A percentile compares a stretch with the other conserved stretches of the same genome.
Conservation (phyloP, 1,140 invertebrate species). For the Phthorimaea operculella region DNA sequence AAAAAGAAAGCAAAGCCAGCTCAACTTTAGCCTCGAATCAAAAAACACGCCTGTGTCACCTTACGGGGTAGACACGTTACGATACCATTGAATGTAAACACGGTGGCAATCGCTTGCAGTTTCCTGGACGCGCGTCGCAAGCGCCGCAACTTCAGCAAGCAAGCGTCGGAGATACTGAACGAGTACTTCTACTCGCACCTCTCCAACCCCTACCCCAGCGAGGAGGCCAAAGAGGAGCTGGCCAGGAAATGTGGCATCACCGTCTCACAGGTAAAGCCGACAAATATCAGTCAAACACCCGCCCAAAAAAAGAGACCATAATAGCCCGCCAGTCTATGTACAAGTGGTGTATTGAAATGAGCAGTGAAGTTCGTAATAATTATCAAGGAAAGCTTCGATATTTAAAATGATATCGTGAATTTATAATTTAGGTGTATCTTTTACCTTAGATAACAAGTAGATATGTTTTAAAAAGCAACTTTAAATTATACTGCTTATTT, state of each 20-base stretch:
- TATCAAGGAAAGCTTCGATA: too few species aligned
- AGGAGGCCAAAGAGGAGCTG: constrained; percentile 99
- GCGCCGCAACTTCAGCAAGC: constrained; percentile 99
- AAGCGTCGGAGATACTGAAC: constrained; percentile 99
- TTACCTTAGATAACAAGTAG: too few species aligned
- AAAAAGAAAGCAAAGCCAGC: constrained; percentile 15
- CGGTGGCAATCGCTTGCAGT: constrained; percentile 64
- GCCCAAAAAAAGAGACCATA: too few species aligned
- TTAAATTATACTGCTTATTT: too few species aligned
- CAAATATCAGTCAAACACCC: too few species aligned
- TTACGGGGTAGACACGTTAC: background rate
- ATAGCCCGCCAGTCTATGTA: too few species aligned
- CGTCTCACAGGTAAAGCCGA: constrained; percentile 70
- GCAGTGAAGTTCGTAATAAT: too few species aligned
- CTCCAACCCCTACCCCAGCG: constrained; percentile 99
- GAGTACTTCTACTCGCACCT: constrained; percentile 99
- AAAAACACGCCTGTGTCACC: constrained; percentile 5
- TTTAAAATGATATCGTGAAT: too few species aligned
- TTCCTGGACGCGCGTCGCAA: constrained; percentile 99
- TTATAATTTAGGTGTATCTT: too few species aligned
- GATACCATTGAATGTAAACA: too few species aligned
- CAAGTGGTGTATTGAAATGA: too few species aligned
- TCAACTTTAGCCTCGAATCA: constrained; percentile 37
- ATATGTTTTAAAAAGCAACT: too few species aligned
- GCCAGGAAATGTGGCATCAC: constrained; percentile 99